Percentiles rank a stretch among this genome's conserved stretches.
phyloP scores from a whole-genome alignment of 2,113 vertebrate species.

The Numida meleagris region DNA sequence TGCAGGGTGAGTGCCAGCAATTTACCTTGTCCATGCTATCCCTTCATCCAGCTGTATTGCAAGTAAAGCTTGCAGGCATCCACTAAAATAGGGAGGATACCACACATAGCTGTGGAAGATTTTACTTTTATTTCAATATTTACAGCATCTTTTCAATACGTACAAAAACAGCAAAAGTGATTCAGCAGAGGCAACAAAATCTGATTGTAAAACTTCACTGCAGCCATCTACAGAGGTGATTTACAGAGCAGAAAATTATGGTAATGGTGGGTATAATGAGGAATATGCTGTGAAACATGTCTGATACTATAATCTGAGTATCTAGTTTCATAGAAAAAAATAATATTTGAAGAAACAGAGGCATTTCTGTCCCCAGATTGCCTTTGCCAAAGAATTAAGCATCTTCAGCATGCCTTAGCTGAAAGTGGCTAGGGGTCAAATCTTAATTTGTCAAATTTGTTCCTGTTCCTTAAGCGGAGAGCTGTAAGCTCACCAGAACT shows the following conservation, averaged over 20 bases:
- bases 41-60: neutral
- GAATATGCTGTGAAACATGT: neutral
- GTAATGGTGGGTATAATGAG: neutral
- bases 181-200: neutral
- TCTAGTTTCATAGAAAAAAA: neutral
- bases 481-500: neutral
- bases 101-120: neutral
- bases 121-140: neutral
- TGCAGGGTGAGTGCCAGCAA: neutral
- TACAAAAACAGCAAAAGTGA: neutral
- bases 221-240: neutral
- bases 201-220: neutral
- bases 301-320: neutral
- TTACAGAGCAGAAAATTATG: neutral
- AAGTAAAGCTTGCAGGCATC: neutral
- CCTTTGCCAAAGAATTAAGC: neutral
- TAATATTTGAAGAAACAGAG: neutral
- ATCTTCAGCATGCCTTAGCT: neutral
- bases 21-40: neutral
- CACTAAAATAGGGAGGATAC: neutral
- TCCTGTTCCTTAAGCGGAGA: neutral
- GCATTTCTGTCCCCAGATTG: neutral
- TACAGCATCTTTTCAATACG: neutral
- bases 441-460: neutral
- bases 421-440: neutral